Base-by-base conservation (phyloP, 2,888 invertebrate species). In the Drosophila meridiana region DNA sequence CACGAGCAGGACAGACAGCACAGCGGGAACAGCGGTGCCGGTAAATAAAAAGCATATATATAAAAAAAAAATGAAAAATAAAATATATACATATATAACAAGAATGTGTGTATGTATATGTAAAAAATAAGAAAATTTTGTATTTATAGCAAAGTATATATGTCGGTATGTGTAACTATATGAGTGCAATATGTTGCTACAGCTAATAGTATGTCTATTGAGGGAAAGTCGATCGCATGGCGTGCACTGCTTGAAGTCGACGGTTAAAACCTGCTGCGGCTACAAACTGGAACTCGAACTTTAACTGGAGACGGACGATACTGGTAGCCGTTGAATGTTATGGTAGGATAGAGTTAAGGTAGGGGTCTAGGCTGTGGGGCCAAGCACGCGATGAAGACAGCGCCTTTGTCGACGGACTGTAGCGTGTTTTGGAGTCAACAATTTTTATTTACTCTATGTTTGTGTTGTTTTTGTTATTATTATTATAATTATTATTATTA, bases 181-280 rank as follows among this genome's bases (percentile, higher is more conserved):
- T 57, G 59, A 63, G 74, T 63, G 36, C 42, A 62, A 58, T 42
- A 58, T 60, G 43, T 58, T 48, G 48, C 42, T 43, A 59, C 43
- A 62, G 32, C 14, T 47, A 61, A 9, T 32, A 56, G 43, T 65
- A 58, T 68, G 61, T 57, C 61, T 60, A 64, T 50, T 52, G 50
- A 42, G 55, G 38, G 55, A 71, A 78, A 81, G 78, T 72, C 73
- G 78, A 87, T 75, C 73, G 73, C 85, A 85, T 66, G 74, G 80
- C 76, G 83, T 70, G 82, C 76, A 84, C 82, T 75, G 84, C 87
- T 89, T 89, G 87, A 89, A 89, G 87, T 84, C 82, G 70, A 63
- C 59, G 62, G 60, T 62, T 53, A 52, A 48, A 58, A 73, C 81
- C 81, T 79, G 79, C 81, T 81, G 79, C 43, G 73, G 59, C 20